Evolutionary conservation across 2,113 vertebrate genomes (phyloP), one percentile per base, ranked within the genome.

Genomic region (Pipa parva): DNA sequence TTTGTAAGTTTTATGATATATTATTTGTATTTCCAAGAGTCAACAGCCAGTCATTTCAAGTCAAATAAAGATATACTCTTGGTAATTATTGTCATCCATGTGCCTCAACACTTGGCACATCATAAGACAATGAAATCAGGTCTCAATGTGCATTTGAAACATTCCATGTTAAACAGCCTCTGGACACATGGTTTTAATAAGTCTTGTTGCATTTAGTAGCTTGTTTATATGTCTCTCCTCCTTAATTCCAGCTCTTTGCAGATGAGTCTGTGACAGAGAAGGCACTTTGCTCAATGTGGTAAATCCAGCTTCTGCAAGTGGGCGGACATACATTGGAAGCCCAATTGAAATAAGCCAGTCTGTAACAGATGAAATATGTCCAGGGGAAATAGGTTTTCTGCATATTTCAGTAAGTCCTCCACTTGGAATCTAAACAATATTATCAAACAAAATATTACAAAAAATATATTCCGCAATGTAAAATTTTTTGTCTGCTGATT

Each of bases 281-380:
- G 92, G 88, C 83, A 95, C 86, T 45, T 85, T 84, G 73, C 85
- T 87, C 84, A 97, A 81, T 1, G 91, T 84, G 81, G 89, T 87
- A 66, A 88, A 79, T 17, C 94, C 95, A 1, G 91, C 92, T 1
- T 88, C 85, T 1, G 77, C 77, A 69, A 97, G 85, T 26, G 84
- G 52, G 2, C 80, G 37, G 73, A 84, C 76, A 76, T 97, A 97
- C 94, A 97, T 95, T 72, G 95, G 93, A 62, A 97, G 87, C 31
- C 95, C 95, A 42, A 97, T 92, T 73, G 93, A 97, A 71, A 91
- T 75, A 74, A 98, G 90, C 97, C 95, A 98, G 65, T 97, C 91
- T 0, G 91, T 86, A 67, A 97, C 74, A 0, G 92, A 92, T 4
- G 80, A 82, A 62, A 92, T 74, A 67, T 87, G 86, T 57, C 90